Percentiles rank a stretch among this genome's conserved stretches.
Conservation (phyloP, 1,140 invertebrate genomes). For the Rhyacophila brunnea region DNA sequence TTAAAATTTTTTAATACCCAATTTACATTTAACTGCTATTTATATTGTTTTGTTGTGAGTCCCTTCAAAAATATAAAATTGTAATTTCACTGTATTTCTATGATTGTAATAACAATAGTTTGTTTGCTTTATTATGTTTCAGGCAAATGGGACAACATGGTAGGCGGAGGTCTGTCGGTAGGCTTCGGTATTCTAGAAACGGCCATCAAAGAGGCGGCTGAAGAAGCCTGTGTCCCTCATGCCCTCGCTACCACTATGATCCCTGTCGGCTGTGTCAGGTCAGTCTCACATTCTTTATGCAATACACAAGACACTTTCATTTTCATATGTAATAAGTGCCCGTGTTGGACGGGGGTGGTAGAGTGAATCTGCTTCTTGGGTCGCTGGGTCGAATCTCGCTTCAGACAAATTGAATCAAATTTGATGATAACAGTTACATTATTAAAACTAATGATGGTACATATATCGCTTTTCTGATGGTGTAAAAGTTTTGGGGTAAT, state of each 20-base stretch:
- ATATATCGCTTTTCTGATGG: too few relatives aligned
- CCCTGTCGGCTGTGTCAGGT: slow-evolving; percentile 81
- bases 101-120: not conserved
- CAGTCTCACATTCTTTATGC: too few relatives aligned
- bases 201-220: slow-evolving; percentile 87
- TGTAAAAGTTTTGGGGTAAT: too few relatives aligned
- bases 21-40: not conserved
- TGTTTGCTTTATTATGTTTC: not conserved
- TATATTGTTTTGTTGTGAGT: not conserved
- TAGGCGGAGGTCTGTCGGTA: slow-evolving; percentile 86
- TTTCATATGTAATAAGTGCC: too few relatives aligned
- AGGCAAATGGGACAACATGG: slow-evolving; percentile 92
- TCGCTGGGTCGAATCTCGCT: too few relatives aligned
- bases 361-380: too few relatives aligned
- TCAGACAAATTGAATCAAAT: too few relatives aligned
- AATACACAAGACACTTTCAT: too few relatives aligned
- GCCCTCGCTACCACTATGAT: slow-evolving; percentile 73
- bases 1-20: too few relatives aligned
- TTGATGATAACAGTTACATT: too few relatives aligned
- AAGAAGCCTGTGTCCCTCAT: slow-evolving; percentile 85
- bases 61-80: not conserved
- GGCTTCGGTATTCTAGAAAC: slow-evolving; percentile 85
- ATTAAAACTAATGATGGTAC: too few relatives aligned
- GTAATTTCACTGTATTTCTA: not conserved
- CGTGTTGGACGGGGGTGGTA: too few relatives aligned